Evolutionary conservation across 1,140 invertebrate genomes (phyloP), one percentile per base, ranked within the genome.

Genomic region (Grapholita molesta): DNA sequence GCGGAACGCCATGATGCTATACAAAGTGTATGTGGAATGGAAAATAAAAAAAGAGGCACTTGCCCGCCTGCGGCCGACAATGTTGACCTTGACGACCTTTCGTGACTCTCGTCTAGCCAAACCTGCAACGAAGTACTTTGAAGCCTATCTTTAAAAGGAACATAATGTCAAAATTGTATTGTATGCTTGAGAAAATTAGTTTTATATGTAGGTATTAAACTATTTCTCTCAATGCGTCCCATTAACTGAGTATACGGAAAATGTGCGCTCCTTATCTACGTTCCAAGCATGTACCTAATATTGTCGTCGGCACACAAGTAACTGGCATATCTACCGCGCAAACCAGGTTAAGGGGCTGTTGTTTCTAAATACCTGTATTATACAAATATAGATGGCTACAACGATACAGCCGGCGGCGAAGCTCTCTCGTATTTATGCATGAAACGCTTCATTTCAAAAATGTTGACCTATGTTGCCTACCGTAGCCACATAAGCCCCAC

Each of bases 281-380:
- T 23, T 48, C 53, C 53, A 9, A 23, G n/a, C n/a, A n/a, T n/a
- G 24, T 38, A 38, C 35, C 35, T 55, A 55, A 55, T 55, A 12
- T 30, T 28, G 55, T n/a, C n/a, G 55, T 30, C 24, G 55, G 7
- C 55, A 61, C 55, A 61, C 24, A 25, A 32, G 55, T 61, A 25
- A 61, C 28, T 25, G n/a, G 55, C 55, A 61, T 61, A 28, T 61
- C 55, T 61, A 32, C 24, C 55, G n/a, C 55, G 15, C 55, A 25
- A 32, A 61, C 55, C 55, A 61, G 55, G 55, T 61, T 61, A 28
- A 61, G 55, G 55, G 55, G 18, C 55, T 28, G 25, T 57, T 57
- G 53, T 61, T 32, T 61, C 55, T 61, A 61, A 61, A 61, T 61
- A 61, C 55, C 4, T 6, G 28, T 30, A 15, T 61, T 18, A 32